Conservation (phyloP, 2,888 invertebrate species). For the Phyllotreta striolata region DNA sequence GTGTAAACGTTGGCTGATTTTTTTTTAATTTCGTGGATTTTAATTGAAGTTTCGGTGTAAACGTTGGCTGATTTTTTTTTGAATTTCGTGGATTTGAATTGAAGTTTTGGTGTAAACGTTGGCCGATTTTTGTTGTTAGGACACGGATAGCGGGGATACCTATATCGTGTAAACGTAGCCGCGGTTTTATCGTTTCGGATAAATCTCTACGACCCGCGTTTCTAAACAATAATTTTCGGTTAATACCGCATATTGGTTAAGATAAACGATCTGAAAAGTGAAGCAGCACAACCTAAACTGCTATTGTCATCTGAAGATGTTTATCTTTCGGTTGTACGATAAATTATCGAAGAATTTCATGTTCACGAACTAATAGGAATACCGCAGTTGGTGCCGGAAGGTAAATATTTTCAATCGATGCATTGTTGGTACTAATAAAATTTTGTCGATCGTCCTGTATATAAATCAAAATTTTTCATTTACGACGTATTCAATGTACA, state of each 20-base stretch:
- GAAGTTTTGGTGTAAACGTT: not conserved
- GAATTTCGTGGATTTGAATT: too few species aligned
- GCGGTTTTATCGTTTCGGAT: constrained; percentile 37
- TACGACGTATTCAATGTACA: too few species aligned
- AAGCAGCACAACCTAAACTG: constrained; percentile 34
- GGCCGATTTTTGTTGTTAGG: too few species aligned
- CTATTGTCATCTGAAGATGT: constrained; percentile 40
- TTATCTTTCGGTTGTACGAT: constrained; percentile 31
- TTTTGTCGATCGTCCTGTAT: too few species aligned
- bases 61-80: too few species aligned
- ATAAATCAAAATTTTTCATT: too few species aligned
- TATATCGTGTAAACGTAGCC: constrained; percentile 23
- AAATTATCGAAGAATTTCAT: constrained; percentile 39
- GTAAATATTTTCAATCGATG: not conserved
- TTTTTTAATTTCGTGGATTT: too few species aligned
- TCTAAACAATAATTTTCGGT: constrained; percentile 36
- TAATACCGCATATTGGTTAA: constrained; percentile 39
- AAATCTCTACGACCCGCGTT: constrained; percentile 31
- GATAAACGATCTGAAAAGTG: constrained; percentile 37
- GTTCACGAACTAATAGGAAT: constrained; percentile 35
- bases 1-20: too few species aligned
- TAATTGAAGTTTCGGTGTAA: too few species aligned
- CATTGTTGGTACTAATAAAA: too few species aligned
- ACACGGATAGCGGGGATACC: too few species aligned
- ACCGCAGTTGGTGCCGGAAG: constrained; percentile 13